A percentile compares a stretch with the other conserved stretches of the same genome.
Conservation (phyloP, 2,888 invertebrate genomes). For the Cynaeus angustus region DNA sequence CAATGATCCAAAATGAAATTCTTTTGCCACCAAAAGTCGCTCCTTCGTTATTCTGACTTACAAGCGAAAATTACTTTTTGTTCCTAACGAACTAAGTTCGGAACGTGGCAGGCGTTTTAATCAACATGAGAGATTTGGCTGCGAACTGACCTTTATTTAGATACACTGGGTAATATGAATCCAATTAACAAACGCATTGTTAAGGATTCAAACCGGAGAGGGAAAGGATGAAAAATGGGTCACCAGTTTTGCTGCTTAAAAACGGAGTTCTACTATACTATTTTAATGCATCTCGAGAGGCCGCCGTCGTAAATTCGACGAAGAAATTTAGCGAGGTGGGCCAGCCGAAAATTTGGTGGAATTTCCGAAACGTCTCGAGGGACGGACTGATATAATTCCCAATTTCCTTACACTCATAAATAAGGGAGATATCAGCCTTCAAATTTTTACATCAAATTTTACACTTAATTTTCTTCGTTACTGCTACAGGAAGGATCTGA, state of each 20-base stretch:
- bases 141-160: conserved; percentile 44
- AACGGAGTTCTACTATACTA: conserved; percentile 10
- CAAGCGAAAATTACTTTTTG: conserved; percentile 48
- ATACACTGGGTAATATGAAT: conserved; percentile 31
- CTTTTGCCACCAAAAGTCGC: conserved; percentile 29
- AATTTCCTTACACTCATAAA: conserved; percentile 29
- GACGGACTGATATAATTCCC: conserved; percentile 33
- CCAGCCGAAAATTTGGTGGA: conserved; percentile 20
- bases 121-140: conserved; percentile 39
- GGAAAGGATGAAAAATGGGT: conserved; percentile 27
- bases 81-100: conserved; percentile 47
- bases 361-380: conserved; percentile 29
- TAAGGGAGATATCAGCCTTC: conserved; percentile 27
- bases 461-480: too few relatives aligned
- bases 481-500: too few relatives aligned
- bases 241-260: conserved; percentile 6
- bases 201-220: conserved; percentile 11
- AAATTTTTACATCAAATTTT: background rate
- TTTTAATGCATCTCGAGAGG: conserved; percentile 35
- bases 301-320: conserved; percentile 24
- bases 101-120: conserved; percentile 45
- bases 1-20: conserved; percentile 47
- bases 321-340: conserved; percentile 26
- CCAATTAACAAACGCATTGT: conserved; percentile 34
- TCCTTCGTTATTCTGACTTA: conserved; percentile 34